Conservation (phyloP, 2,888 invertebrate species). For the Ecliptopera silaceata region DNA sequence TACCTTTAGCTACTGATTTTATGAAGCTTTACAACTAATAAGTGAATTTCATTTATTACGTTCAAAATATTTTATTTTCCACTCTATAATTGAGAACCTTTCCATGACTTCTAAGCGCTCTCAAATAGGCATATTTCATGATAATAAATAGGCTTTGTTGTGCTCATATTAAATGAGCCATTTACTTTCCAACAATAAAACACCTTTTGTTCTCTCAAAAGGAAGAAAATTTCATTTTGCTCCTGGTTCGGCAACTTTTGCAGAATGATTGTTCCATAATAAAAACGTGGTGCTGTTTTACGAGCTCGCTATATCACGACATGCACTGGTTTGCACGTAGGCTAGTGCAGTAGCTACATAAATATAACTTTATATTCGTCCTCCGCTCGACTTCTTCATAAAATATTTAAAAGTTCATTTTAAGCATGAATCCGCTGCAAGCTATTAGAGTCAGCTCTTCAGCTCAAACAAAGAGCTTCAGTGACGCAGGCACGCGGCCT, state of each 20-base stretch:
- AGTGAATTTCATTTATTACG: constrained; percentile 3
- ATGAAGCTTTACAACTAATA: not conserved
- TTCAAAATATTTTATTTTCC: not conserved
- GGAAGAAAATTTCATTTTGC: constrained; percentile 30
- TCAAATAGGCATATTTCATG: constrained; percentile 17
- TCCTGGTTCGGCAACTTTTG: constrained; percentile 22
- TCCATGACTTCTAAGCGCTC: constrained; percentile 18
- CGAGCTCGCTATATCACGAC: constrained; percentile 26
- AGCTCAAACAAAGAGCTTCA: constrained; percentile 79
- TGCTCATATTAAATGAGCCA: constrained; percentile 16
- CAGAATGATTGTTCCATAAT: constrained; percentile 24
- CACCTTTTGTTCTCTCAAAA: constrained; percentile 26
- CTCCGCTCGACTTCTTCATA: constrained; percentile 63
- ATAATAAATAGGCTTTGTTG: constrained; percentile 18
- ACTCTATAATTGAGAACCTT: constrained; percentile 9
- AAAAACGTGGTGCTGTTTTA: constrained; percentile 29
- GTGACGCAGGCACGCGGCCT: constrained; percentile 68
- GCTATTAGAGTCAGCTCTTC: constrained; percentile 82
- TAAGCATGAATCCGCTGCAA: constrained; percentile 77
- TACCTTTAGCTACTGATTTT: not conserved
- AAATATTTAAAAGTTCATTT: constrained; percentile 80
- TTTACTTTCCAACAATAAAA: constrained; percentile 27
- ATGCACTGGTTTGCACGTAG: constrained; percentile 34
- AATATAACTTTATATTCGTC: constrained; percentile 53
- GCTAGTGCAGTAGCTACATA: constrained; percentile 36